Conservation (phyloP, 2,888 invertebrate species). For the Rapana venosa region DNA sequence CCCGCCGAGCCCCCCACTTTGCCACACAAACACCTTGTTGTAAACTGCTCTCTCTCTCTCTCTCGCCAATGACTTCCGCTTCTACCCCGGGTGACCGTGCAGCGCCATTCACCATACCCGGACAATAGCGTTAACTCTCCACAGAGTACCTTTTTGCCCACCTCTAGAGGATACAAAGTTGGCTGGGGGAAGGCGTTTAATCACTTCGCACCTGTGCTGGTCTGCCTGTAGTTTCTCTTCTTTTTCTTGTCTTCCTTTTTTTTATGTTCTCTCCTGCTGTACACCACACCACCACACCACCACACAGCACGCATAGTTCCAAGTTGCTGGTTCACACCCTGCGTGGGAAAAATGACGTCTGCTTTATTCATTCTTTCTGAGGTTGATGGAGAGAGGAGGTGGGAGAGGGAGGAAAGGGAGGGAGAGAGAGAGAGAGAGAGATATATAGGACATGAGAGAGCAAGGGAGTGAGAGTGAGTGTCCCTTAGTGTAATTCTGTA, state of each 20-base stretch:
- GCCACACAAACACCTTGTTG: neutral
- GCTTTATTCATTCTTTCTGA: neutral
- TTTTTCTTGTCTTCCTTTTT: too few relatives aligned
- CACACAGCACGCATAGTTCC: neutral
- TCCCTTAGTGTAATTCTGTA: too few relatives aligned
- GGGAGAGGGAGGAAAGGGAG: neutral
- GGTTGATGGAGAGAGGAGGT: neutral
- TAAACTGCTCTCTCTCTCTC: neutral
- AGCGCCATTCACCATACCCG: neutral
- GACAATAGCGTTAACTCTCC: neutral
- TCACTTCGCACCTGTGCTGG: constrained; percentile 20
- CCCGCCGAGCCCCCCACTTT: neutral
- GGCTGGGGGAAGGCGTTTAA: neutral
- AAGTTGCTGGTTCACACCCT: neutral
- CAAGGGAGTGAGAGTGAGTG: neutral
- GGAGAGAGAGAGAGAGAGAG: neutral
- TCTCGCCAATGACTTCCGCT: constrained; percentile 3
- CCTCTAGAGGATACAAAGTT: neutral
- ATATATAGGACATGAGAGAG: neutral
- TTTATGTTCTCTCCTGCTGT: neutral
- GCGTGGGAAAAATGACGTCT: neutral
- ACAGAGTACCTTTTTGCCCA: neutral
- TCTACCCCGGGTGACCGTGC: neutral
- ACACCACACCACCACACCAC: neutral
- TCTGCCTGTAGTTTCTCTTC: too few relatives aligned